phyloP scores from a whole-genome alignment of 2,888 invertebrate genomes.

The Lycia hirtaria region DNA sequence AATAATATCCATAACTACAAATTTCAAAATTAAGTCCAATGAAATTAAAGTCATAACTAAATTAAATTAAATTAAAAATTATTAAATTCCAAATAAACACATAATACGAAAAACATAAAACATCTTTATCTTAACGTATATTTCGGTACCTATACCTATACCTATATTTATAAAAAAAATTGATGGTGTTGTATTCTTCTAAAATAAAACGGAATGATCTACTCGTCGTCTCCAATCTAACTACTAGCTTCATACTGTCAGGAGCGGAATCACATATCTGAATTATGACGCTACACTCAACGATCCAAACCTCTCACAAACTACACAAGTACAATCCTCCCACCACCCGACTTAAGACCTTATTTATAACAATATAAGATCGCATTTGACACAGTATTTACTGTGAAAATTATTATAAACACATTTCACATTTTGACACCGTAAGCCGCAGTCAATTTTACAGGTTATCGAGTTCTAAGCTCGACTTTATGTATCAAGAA shows the following conservation, averaged over 20 bases:
- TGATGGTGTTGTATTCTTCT: no score
- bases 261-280: conserved; percentile 50
- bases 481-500: conserved; percentile 46
- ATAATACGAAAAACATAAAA: no score
- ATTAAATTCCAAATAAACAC: no score
- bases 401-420: conserved; percentile 41
- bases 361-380: conserved; percentile 6
- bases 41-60: no score
- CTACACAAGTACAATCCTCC: conserved; percentile 9
- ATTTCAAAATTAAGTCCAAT: no score
- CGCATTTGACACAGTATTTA: conserved; percentile 11
- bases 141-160: no score
- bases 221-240: conserved; percentile 30
- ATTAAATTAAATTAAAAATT: no score
- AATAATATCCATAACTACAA: no score
- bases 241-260: conserved; percentile 47
- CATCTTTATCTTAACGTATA: no score
- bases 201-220: conserved; percentile 16
- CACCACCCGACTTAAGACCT: conserved; percentile 7
- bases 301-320: conserved; percentile 11
- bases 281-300: conserved; percentile 51
- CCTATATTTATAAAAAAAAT: no score
- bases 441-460: conserved; percentile 45
- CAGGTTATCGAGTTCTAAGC: conserved; percentile 45
- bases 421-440: conserved; percentile 45